Base-by-base conservation (phyloP, 2,888 invertebrate genomes). In the Drosophila helvetica region DNA sequence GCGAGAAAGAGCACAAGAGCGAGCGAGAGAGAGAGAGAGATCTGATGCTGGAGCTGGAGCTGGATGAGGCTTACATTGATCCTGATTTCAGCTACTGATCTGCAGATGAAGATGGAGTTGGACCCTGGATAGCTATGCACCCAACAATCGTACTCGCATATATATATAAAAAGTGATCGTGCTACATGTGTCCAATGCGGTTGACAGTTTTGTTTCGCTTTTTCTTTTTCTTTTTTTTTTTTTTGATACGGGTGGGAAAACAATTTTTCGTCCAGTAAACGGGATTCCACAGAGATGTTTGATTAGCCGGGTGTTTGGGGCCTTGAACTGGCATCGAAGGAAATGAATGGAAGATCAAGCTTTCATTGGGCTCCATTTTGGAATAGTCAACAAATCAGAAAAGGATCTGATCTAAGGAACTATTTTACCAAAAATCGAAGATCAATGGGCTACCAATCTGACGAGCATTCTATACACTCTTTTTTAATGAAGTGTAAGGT, bases 201-300 rank as follows among this genome's bases (percentile, higher is more conserved):
- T 80, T 90, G 90, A 89, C 89, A 89, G 89, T 88, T 89, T 83
- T 80, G 86, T 81, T 88, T 78, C 81, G 82, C 74, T 85, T 75
- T 48, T 58, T n/a, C 9, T 25, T 47, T 33, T 33, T 5, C 5
- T 33, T 38, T 38, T 5, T 33, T 33, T 5, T 42, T 15, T 27
- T 42, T 78, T 76, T 80, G 85, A 82, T 80, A 84, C 78, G 80
- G 80, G 67, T 53, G 54, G 55, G 50, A 70, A 60, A 70, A 59
- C 60, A 45, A 59, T 70, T 70, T 69, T 59, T 69, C 68, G 50
- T 54, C 50, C 33, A 54, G 66, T 22, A 27, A 48, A 58, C 47
- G 38, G 43, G 60, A 69, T 57, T 43, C 60, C 57, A 57, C 51
- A 43, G 60, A 53, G 72, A 71, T 62, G 70, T 71, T 71, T 72